Conservation (phyloP, 2,888 invertebrate species). For the Agrotis segetum region DNA sequence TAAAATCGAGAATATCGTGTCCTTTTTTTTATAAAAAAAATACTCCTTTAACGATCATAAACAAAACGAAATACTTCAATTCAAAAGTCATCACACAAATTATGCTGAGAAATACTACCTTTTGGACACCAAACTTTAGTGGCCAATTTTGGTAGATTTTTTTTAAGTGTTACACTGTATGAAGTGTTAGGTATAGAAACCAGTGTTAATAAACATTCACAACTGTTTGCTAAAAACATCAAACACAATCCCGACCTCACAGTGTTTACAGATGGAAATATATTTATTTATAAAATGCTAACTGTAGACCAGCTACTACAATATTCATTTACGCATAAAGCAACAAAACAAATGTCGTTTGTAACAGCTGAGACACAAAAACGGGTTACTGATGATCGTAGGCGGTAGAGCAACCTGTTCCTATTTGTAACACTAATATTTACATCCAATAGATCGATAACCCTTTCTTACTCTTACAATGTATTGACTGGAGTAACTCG, state of each 20-base stretch:
- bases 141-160: too few species aligned
- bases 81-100: background rate
- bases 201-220: too few species aligned
- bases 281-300: background rate
- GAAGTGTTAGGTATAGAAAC: too few species aligned
- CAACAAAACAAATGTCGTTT: conserved; percentile 25
- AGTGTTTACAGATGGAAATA: background rate
- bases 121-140: background rate
- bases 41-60: too few species aligned
- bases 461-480: conserved; percentile 32
- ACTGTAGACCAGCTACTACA: background rate
- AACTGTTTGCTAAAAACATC: background rate
- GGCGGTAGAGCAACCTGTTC: conserved; percentile 49
- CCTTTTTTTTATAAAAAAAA: too few species aligned
- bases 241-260: background rate
- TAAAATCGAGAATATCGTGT: too few species aligned
- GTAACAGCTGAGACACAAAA: conserved; percentile 46
- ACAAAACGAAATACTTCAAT: too few species aligned
- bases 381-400: conserved; percentile 44
- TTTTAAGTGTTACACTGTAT: too few species aligned
- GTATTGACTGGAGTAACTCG: conserved; percentile 19
- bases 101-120: background rate
- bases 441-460: conserved; percentile 60
- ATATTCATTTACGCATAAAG: conserved; percentile 34
- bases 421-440: conserved; percentile 56